These are phyloP conservation scores for Polypterus senegalus DNA, from an alignment of 2,113 vertebrate species.

Conservation along the genomic window DNA sequence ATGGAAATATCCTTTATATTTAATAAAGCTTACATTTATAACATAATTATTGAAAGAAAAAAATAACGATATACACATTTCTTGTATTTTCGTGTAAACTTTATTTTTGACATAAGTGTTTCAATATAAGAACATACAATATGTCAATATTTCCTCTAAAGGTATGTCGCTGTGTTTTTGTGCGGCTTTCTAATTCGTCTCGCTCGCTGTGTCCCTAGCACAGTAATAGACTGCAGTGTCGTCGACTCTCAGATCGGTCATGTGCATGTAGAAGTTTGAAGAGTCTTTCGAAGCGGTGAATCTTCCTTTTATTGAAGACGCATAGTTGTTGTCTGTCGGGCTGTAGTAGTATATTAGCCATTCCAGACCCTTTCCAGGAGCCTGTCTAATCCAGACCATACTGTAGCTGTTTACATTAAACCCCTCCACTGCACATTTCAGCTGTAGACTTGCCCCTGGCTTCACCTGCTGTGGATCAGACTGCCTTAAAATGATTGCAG, in stretches of 20 bases:
- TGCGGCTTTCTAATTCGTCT: neutral
- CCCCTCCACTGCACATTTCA: neutral
- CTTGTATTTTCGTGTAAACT: too few relatives aligned
- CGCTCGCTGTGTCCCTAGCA: neutral
- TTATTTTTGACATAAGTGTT: too few relatives aligned
- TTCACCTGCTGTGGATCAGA: neutral
- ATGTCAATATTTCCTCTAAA: too few relatives aligned
- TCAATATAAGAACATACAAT: too few relatives aligned
- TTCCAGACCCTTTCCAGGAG: constrained; percentile 2
- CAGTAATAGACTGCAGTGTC: constrained; percentile 7
- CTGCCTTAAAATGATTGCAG: neutral
- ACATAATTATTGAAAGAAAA: too few relatives aligned
- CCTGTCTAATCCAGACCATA: constrained; percentile 1
- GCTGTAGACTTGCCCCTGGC: neutral
- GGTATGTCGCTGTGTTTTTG: too few relatives aligned
- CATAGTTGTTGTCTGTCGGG: neutral
- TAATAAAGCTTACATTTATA: too few relatives aligned
- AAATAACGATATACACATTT: too few relatives aligned
- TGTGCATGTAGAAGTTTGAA: neutral
- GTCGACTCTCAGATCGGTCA: neutral
- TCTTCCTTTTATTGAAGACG: neutral
- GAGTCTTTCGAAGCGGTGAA: neutral
- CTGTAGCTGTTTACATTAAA: neutral
- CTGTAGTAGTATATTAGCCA: neutral
- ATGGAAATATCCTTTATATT: too few relatives aligned